Evolutionary conservation across 1,140 invertebrate species (phyloP), one percentile per base, ranked within the genome.

Genomic region (Thrips palmi): DNA sequence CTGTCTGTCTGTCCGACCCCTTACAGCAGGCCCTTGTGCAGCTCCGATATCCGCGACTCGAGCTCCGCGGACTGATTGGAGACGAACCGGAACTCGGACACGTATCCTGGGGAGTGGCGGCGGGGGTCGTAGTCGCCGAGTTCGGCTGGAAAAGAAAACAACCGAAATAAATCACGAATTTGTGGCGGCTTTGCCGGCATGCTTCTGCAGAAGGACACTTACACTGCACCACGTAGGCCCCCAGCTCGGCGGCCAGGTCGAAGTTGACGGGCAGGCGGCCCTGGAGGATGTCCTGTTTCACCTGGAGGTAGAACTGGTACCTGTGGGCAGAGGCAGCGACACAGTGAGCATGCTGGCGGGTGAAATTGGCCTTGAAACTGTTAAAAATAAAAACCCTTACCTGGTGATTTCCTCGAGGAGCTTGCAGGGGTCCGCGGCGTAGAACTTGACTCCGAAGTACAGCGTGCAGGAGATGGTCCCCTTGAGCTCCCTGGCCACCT

Each of bases 381-480:
- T 23, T 31, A 33, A n/a, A 11, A 24, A 31, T 10, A 6, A 37
- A 8, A 14, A 5, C 27, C 6, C 60, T 64, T 57, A 89, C 85
- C 86, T 74, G 21, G 89, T 96, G 45, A 93, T 85, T 63, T 96
- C 88, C 63, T 94, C 89, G 27, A 87, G 65, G 33, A 96, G 65
- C 54, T 93, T 92, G 64, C 84, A 88, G 1, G 89, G 94, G 63
- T 99, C 93, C 2, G 87, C 87, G 0, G 93, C 89, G 59, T 96
- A 99, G 62, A 97, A 98, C 61, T 98, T 98, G 32, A 98, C 92
- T 24, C 87, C 84, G 54, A 98, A 96, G 55, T 97, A 88, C 45
- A 98, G 76, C 14, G 87, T 93, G 57, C 83, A 87, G n/a, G 32
- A 18, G 11, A 36, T 2, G 45, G 51, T 59, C 58, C 64, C 62